These are phyloP conservation scores for Struthidea cinerea DNA, from an alignment of 2,113 vertebrate genomes.

Conservation along the genomic window DNA sequence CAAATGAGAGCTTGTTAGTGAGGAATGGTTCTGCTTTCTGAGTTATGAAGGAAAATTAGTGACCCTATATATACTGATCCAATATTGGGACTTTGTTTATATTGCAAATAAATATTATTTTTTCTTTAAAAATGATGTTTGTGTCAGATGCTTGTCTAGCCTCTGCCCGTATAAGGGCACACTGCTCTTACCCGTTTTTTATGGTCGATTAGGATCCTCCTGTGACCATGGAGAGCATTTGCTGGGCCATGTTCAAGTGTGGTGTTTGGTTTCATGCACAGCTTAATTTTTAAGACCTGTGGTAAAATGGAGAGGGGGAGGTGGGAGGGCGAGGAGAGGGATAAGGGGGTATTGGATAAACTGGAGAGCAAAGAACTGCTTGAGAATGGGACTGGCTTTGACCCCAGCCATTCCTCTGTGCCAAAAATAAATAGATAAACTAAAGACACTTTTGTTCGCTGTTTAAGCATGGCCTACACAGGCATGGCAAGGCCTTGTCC, in stretches of 20 bases:
- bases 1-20: slow-evolving; percentile 83
- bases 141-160: slow-evolving; percentile 50
- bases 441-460: neutral
- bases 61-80: slow-evolving; percentile 84
- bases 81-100: slow-evolving; percentile 95
- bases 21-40: slow-evolving; percentile 85
- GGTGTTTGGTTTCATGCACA: slow-evolving; percentile 45
- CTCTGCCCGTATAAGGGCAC: neutral
- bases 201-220: neutral
- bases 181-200: neutral
- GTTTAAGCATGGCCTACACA: neutral
- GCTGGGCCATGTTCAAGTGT: slow-evolving; percentile 25
- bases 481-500: neutral
- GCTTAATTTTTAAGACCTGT: slow-evolving; percentile 59
- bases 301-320: slow-evolving; percentile 21
- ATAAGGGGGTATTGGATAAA: slow-evolving; percentile 30
- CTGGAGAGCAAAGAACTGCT: slow-evolving; percentile 7
- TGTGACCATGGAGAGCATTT: slow-evolving; percentile 30
- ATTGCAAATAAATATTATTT: slow-evolving; percentile 99
- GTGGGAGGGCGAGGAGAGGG: neutral
- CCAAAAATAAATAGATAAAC: slow-evolving; percentile 12
- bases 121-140: slow-evolving; percentile 84
- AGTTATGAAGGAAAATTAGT: slow-evolving; percentile 90
- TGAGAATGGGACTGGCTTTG: slow-evolving; percentile 3
- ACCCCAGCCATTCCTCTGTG: neutral